A percentile compares a stretch with the other conserved stretches of the same genome.
These are phyloP conservation scores for Myotis brandtii DNA, from an alignment of 2,113 vertebrate genomes.

Conservation along the genomic window DNA sequence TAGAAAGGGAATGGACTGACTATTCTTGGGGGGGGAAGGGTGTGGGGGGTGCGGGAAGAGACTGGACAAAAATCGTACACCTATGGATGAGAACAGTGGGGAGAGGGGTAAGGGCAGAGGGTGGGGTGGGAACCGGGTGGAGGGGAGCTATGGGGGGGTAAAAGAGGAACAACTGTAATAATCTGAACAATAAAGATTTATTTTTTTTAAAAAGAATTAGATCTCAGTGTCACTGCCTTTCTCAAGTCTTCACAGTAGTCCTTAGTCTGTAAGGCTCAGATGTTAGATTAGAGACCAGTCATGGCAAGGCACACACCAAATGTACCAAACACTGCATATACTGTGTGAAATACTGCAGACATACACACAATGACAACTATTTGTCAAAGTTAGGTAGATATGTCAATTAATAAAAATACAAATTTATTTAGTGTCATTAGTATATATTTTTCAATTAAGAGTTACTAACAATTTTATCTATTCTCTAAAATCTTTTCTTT, in stretches of 20 bases:
- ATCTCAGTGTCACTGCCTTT: neutral
- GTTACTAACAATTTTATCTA: neutral
- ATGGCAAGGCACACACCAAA: neutral
- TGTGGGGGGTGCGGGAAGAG: too few species aligned
- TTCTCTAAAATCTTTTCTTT: constrained; percentile 17
- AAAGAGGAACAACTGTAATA: too few species aligned
- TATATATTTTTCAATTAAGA: neutral
- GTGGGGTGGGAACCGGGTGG: too few species aligned
- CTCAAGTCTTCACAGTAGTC: constrained; percentile 3
- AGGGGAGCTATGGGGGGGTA: too few species aligned
- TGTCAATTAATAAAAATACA: neutral
- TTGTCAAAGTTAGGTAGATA: neutral
- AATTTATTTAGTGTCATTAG: neutral
- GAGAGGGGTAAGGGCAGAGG: too few species aligned
- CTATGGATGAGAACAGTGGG: too few species aligned
- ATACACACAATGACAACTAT: neutral
- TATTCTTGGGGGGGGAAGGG: too few species aligned
- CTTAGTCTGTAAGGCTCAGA: neutral
- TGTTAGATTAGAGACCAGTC: neutral
- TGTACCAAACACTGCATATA: neutral
- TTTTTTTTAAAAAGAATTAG: too few species aligned
- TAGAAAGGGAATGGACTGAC: too few species aligned
- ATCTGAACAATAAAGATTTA: too few species aligned
- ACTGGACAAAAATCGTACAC: too few species aligned
- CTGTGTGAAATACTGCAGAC: neutral